Evolutionary conservation across 2,113 vertebrate genomes (phyloP).

Genomic region (Platysternon megacephalum): DNA sequence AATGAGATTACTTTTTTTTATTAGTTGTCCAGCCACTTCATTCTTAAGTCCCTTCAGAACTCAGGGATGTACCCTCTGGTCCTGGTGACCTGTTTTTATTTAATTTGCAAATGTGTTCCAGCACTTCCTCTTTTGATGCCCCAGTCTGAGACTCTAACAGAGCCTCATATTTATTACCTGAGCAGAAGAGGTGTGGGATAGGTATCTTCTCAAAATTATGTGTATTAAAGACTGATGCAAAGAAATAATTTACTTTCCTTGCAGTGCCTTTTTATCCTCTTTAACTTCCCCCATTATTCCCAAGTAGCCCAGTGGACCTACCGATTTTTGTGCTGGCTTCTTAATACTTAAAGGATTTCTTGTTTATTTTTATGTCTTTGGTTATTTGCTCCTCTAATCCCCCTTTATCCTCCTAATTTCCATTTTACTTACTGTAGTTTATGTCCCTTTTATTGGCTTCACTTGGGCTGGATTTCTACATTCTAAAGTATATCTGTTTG

Average conservation of each 20-base stretch:
- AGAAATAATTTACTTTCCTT: constrained; percentile 3
- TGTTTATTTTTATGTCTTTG: constrained; percentile 51
- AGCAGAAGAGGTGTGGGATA: background rate
- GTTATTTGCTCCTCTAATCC: constrained; percentile 65
- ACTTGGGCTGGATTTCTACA: constrained; percentile 25
- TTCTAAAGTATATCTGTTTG: constrained; percentile 26
- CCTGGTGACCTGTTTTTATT: background rate
- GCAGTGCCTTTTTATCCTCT: constrained; percentile 25
- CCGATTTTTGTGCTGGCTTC: constrained; percentile 35
- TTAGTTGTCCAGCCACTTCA: background rate
- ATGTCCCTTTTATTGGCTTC: constrained; percentile 24
- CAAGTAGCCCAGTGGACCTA: constrained; percentile 59
- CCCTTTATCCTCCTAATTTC: constrained; percentile 71
- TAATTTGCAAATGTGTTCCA: constrained; percentile 17
- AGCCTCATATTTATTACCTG: background rate
- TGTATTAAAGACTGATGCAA: constrained; percentile 14
- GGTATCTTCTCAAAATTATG: constrained; percentile 2
- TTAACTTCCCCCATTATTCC: constrained; percentile 43
- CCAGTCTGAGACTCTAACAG: background rate
- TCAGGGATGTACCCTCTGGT: background rate
- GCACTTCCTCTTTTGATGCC: constrained; percentile 18
- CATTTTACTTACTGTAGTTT: constrained; percentile 47
- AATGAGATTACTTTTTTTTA: background rate
- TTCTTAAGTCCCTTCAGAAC: constrained; percentile 27
- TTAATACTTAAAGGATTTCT: constrained; percentile 64